Conservation (phyloP, 2,888 invertebrate species). For the Heteromyza rotundicornis region DNA sequence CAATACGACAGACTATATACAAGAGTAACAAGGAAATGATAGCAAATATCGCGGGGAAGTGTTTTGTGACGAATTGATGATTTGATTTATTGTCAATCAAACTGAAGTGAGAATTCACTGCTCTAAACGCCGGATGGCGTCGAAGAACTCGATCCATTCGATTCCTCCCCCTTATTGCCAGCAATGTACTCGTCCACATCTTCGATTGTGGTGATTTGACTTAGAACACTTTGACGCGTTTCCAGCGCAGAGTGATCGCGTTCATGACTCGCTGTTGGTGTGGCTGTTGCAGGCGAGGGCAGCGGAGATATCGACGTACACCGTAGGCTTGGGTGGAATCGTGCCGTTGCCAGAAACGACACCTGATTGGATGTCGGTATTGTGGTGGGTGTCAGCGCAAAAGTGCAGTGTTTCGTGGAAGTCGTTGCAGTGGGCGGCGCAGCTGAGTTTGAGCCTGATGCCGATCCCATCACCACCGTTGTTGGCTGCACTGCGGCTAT, state of each 20-base stretch:
- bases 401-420: slow-evolving; percentile 54
- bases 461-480: slow-evolving; percentile 31
- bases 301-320: slow-evolving; percentile 28
- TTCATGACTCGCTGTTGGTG: slow-evolving; percentile 27
- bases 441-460: slow-evolving; percentile 49
- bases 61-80: no score
- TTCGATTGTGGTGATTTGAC: slow-evolving; percentile 51
- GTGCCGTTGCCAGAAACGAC: slow-evolving; percentile 33
- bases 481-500: slow-evolving; percentile 22
- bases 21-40: no score
- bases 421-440: slow-evolving; percentile 37
- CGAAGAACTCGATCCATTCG: no score
- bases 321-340: slow-evolving; percentile 35
- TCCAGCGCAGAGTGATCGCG: slow-evolving; percentile 40
- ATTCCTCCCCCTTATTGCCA: no score
- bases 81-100: no score
- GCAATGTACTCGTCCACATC: slow-evolving; percentile 46
- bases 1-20: no score
- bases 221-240: slow-evolving; percentile 46
- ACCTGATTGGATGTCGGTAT: slow-evolving; percentile 39
- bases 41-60: no score
- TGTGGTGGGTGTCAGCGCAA: slow-evolving; percentile 52
- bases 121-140: no score
- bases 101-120: no score
- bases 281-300: slow-evolving; percentile 28